Conservation (phyloP, 2,888 invertebrate genomes). For the Lathronympha strigana region DNA sequence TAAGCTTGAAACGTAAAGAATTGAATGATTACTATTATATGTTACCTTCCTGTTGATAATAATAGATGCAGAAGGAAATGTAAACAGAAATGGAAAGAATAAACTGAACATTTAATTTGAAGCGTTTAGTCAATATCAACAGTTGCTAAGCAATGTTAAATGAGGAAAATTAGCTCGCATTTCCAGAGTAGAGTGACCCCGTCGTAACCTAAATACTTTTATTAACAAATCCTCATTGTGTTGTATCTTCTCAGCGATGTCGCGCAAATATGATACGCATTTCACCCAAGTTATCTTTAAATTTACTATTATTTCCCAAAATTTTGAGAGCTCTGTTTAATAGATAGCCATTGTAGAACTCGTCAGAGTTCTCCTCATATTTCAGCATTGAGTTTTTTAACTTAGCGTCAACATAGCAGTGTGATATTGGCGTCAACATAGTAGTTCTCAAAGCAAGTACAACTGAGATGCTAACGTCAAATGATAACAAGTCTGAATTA, state of each 20-base stretch:
- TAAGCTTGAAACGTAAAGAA: no score
- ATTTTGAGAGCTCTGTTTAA: slow-evolving; percentile 46
- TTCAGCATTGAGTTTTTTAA: slow-evolving; percentile 67
- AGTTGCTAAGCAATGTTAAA: not conserved
- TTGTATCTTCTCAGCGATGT: slow-evolving; percentile 28
- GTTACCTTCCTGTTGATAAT: no score
- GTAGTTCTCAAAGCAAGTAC: no score
- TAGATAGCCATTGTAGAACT: slow-evolving; percentile 59
- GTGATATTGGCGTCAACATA: no score
- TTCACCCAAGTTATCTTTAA: slow-evolving; percentile 29
- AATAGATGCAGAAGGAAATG: no score
- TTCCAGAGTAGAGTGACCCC: slow-evolving; percentile 3
- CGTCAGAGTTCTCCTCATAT: slow-evolving; percentile 60
- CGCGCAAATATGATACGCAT: slow-evolving; percentile 26
- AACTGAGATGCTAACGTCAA: no score
- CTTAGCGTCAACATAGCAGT: slow-evolving; percentile 73
- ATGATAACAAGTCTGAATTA: no score
- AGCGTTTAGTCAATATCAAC: not conserved
- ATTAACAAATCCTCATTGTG: slow-evolving; percentile 33
- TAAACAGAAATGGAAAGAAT: not conserved
- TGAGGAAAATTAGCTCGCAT: slow-evolving; percentile 14
- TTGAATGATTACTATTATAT: no score
- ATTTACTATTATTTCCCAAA: slow-evolving; percentile 17
- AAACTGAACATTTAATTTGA: not conserved
- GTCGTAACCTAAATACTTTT: slow-evolving; percentile 24